Evolutionary conservation across 2,797 vertebrate species (phyloP).

Genomic region (Masticophis lateralis): DNA sequence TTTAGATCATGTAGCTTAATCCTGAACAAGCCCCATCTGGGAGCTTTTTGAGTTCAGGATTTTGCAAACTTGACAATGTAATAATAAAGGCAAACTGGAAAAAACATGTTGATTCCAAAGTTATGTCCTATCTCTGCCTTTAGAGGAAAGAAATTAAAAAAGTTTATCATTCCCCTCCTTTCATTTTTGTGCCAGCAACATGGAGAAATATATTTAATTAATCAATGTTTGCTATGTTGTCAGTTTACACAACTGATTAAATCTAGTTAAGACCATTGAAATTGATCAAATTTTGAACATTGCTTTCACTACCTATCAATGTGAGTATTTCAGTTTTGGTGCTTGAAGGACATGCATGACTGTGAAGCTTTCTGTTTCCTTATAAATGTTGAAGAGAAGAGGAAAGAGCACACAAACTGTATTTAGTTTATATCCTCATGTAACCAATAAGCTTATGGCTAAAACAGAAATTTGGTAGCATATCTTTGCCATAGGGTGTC

Average conservation of each 20-base stretch:
- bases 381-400: neutral
- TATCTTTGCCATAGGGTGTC: neutral
- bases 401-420: neutral
- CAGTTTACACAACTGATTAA: neutral
- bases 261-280: neutral
- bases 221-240: neutral
- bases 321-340: neutral
- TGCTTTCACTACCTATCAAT: neutral
- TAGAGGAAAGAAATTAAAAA: neutral
- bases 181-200: neutral
- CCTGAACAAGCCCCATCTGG: neutral
- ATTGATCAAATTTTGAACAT: neutral
- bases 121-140: neutral
- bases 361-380: neutral
- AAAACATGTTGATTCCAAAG: neutral
- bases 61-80: neutral
- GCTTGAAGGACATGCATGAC: neutral
- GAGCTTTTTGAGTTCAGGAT: neutral
- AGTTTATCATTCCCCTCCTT: neutral
- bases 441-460: neutral
- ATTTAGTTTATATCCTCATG: neutral
- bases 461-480: neutral
- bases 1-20: neutral
- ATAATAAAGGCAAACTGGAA: neutral
- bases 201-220: neutral